A percentile compares a stretch with the other conserved stretches of the same genome.
Evolutionary conservation across 2,113 vertebrate genomes (phyloP).

Genomic region (Mirounga angustirostris): DNA sequence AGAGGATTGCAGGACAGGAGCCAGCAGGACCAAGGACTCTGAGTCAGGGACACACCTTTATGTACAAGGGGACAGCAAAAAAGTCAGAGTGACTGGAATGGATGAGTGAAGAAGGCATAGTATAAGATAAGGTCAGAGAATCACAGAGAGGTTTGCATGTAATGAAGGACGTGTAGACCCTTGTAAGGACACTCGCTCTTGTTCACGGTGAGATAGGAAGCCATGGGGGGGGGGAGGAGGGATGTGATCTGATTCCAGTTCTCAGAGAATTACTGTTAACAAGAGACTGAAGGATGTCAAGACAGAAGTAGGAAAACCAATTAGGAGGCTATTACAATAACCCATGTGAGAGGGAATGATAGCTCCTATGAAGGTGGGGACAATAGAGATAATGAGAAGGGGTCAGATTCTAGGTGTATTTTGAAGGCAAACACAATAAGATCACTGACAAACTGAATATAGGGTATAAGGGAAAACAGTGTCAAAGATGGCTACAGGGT

Average conservation of each 20-base stretch:
- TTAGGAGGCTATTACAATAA: background rate
- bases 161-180: background rate
- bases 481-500: background rate
- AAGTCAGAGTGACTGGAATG: background rate
- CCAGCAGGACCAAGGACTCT: background rate
- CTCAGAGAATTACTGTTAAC: background rate
- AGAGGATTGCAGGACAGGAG: background rate
- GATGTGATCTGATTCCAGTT: background rate
- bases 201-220: background rate
- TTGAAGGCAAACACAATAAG: background rate
- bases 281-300: background rate
- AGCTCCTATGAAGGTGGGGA: background rate
- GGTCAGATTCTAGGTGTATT: background rate
- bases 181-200: background rate
- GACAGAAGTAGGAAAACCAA: background rate
- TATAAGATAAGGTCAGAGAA: background rate
- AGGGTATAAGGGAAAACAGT: background rate
- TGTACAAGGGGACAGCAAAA: background rate
- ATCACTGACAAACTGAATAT: background rate
- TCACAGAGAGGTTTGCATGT: background rate
- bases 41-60: background rate
- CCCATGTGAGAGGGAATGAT: background rate
- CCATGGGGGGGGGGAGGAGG: no score
- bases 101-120: background rate
- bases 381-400: background rate